phyloP scores from a whole-genome alignment of 2,888 invertebrate genomes.

The Mystacides longicornis region DNA sequence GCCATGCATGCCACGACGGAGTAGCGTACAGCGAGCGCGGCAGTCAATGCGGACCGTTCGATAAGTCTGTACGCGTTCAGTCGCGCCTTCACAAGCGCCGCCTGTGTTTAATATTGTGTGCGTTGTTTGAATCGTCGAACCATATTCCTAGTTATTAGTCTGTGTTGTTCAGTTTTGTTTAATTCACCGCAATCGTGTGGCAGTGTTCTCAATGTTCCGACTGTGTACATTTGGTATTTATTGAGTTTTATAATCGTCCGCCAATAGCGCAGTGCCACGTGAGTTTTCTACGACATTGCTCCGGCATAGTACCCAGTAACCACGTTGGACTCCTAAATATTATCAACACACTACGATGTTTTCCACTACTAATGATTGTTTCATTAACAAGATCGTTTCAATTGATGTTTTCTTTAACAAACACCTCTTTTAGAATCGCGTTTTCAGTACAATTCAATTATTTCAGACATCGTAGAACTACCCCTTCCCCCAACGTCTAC shows the following conservation, averaged over 20 bases:
- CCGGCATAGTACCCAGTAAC: background rate
- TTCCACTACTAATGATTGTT: too few species aligned
- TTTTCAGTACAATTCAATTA: too few species aligned
- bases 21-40: background rate
- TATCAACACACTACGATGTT: too few species aligned
- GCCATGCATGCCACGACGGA: background rate
- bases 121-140: too few species aligned
- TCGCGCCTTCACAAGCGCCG: background rate
- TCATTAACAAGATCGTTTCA: too few species aligned
- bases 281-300: background rate
- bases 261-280: background rate
- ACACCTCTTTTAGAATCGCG: too few species aligned
- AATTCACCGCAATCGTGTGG: background rate
- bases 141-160: too few species aligned
- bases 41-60: constrained; percentile 1
- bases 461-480: too few species aligned
- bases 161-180: too few species aligned
- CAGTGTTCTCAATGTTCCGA: background rate
- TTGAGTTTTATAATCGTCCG: background rate
- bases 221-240: background rate
- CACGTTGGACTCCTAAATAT: background rate
- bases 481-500: too few species aligned
- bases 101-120: too few species aligned
- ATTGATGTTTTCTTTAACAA: too few species aligned
- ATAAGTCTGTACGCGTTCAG: background rate